Evolutionary conservation across 2,888 invertebrate genomes (phyloP).

Genomic region (Argyra leucocephala): DNA sequence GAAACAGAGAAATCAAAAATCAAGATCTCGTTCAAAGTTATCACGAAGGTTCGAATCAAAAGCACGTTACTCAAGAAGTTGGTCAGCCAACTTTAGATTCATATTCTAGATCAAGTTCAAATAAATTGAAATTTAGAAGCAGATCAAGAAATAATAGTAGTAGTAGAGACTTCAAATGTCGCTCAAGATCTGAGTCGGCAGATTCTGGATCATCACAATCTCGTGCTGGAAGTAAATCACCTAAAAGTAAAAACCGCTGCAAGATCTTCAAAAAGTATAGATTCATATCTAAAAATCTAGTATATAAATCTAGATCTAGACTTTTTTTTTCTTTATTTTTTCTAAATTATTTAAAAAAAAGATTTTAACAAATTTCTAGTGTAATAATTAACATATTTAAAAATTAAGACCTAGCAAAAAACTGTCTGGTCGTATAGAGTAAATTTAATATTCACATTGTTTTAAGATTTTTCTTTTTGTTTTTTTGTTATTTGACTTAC

Average conservation of each 20-base stretch:
- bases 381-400: no score
- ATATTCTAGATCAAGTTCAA: background rate
- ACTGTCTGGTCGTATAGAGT: no score
- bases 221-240: conserved; percentile 29
- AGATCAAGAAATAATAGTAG: conserved; percentile 31
- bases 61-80: conserved; percentile 26
- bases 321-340: no score
- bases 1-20: conserved; percentile 32
- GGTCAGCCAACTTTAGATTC: conserved; percentile 25
- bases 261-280: conserved; percentile 27
- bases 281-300: conserved; percentile 38
- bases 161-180: conserved; percentile 37
- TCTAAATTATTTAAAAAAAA: no score
- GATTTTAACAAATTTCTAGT: no score
- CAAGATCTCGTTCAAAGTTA: conserved; percentile 34
- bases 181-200: conserved; percentile 27
- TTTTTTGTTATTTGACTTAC: no score
- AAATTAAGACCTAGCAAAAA: no score
- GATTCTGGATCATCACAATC: conserved; percentile 30
- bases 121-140: conserved; percentile 26
- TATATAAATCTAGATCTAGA: conserved; percentile 32
- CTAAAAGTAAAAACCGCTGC: conserved; percentile 38
- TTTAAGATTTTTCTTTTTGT: no score
- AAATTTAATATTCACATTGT: no score
- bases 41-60: conserved; percentile 39